Evolutionary conservation across 2,888 invertebrate species (phyloP).

Genomic region (Periphyllus acericola): DNA sequence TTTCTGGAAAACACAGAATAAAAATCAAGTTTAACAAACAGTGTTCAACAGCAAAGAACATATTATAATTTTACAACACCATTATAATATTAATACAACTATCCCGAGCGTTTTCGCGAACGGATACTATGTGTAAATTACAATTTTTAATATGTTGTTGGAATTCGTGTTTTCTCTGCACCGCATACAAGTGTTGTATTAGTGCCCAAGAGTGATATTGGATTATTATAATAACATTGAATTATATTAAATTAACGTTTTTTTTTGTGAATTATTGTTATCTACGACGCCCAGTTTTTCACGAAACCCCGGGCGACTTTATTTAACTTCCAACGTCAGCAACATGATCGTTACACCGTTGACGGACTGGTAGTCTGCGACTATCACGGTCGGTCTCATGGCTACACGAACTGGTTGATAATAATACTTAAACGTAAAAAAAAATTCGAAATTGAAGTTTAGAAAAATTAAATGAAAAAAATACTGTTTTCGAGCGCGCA

Average conservation of each 20-base stretch:
- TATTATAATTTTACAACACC: no score
- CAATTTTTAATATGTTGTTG: background rate
- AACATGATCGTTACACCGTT: conserved; percentile 38
- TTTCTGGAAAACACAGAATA: background rate
- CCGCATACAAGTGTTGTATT: no score
- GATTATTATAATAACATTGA: no score
- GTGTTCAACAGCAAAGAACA: no score
- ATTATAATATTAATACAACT: background rate
- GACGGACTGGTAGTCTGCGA: conserved; percentile 18
- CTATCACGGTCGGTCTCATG: conserved; percentile 22
- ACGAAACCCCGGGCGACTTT: background rate
- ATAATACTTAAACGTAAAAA: background rate
- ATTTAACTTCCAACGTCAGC: conserved; percentile 42
- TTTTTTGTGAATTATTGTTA: background rate
- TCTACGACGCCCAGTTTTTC: background rate
- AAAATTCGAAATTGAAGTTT: background rate
- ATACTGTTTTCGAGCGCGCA: background rate
- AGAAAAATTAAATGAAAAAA: background rate
- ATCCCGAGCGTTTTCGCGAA: background rate
- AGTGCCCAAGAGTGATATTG: no score
- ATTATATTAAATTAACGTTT: background rate
- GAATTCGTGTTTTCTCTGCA: no score
- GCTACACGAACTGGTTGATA: background rate
- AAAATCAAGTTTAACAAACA: background rate
- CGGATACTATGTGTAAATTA: background rate